These are phyloP conservation scores for Patella pellucida DNA, from an alignment of 2,888 invertebrate genomes.

Conservation along the genomic window DNA sequence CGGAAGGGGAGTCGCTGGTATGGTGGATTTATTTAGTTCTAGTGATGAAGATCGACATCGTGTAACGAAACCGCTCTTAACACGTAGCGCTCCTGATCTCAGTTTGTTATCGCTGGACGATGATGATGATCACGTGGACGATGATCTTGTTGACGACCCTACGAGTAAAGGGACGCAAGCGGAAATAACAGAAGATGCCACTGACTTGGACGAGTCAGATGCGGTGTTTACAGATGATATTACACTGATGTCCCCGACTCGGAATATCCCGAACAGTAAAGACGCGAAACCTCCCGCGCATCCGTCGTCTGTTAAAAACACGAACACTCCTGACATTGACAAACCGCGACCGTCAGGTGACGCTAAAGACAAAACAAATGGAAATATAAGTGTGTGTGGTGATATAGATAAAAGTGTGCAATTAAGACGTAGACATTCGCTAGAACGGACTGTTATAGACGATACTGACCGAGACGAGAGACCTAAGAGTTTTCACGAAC, in stretches of 20 bases:
- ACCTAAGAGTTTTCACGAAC: constrained; percentile 62
- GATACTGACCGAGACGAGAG: constrained; percentile 40
- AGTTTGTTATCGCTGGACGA: constrained; percentile 41
- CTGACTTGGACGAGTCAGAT: constrained; percentile 17
- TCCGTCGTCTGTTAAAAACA: too few species aligned
- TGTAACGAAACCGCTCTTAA: constrained; percentile 44
- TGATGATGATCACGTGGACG: constrained; percentile 28
- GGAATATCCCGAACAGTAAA: background rate
- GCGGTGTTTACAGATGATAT: background rate
- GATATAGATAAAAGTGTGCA: background rate
- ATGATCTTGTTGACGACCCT: constrained; percentile 27
- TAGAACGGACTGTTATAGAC: background rate
- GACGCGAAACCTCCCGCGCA: constrained; percentile 1
- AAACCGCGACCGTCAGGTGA: background rate
- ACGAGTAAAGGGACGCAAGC: constrained; percentile 12
- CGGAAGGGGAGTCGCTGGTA: constrained; percentile 53
- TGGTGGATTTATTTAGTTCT: constrained; percentile 58
- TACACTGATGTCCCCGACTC: background rate
- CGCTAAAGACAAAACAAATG: constrained; percentile 13
- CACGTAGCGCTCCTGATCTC: constrained; percentile 63
- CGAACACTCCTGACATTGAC: background rate
- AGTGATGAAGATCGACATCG: constrained; percentile 54
- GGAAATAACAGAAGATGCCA: constrained; percentile 14
- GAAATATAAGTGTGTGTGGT: background rate
- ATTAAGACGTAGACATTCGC: background rate